Evolutionary conservation across 2,888 invertebrate genomes (phyloP).

Genomic region (Oscheius onirici): DNA sequence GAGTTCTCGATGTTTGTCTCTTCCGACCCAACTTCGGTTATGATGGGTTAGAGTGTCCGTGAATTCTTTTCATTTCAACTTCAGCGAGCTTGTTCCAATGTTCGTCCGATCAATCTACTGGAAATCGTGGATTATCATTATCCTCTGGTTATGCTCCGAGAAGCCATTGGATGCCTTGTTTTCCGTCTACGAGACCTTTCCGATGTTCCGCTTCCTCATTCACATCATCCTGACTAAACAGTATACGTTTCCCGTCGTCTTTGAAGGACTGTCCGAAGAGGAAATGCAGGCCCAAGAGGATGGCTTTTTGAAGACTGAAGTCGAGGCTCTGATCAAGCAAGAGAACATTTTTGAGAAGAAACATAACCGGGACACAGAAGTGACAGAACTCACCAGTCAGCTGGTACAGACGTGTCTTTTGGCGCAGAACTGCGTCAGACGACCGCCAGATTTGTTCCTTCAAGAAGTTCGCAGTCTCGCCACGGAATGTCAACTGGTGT

Average conservation of each 20-base stretch:
- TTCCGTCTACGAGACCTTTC: slow-evolving; percentile 18
- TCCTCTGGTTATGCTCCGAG: slow-evolving; percentile 21
- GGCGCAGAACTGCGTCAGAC: slow-evolving; percentile 18
- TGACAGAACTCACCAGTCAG: slow-evolving; percentile 21
- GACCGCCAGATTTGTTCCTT: slow-evolving; percentile 23
- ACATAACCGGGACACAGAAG: slow-evolving; percentile 1
- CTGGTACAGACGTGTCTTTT: slow-evolving; percentile 18
- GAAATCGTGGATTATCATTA: slow-evolving; percentile 31
- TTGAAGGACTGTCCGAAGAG: slow-evolving; percentile 13
- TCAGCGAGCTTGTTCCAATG: slow-evolving; percentile 21
- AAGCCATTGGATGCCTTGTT: not conserved
- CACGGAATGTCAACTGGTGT: slow-evolving; percentile 24
- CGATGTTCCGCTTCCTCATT: slow-evolving; percentile 29
- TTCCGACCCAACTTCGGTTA: slow-evolving; percentile 9
- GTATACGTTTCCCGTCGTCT: slow-evolving; percentile 26
- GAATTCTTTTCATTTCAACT: not conserved
- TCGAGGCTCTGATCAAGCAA: slow-evolving; percentile 18
- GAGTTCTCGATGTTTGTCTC: slow-evolving; percentile 25
- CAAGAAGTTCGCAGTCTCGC: not conserved
- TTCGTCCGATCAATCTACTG: slow-evolving; percentile 22
- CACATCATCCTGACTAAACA: slow-evolving; percentile 32
- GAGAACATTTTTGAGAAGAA: slow-evolving; percentile 20
- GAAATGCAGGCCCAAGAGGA: slow-evolving; percentile 8
- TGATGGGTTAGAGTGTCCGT: not conserved
- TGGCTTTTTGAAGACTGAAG: not conserved